A percentile compares a stretch with the other conserved stretches of the same genome.
Evolutionary conservation across 2,113 vertebrate species (phyloP).

Genomic region (Chionomys nivalis): DNA sequence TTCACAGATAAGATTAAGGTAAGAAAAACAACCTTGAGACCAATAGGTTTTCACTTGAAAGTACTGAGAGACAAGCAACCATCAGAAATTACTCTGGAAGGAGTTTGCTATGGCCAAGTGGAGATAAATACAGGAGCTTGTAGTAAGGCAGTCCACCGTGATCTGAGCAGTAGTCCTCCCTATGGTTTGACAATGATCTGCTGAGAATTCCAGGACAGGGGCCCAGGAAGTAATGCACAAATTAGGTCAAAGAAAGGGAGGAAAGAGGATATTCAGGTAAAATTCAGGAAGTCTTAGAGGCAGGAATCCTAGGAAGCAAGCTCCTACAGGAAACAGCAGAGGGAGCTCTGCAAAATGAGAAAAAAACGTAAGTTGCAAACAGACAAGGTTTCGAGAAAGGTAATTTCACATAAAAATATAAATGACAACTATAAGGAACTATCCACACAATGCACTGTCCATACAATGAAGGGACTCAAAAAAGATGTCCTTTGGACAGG

Average conservation of each 20-base stretch:
- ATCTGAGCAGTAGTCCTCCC: too few species aligned
- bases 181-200: not conserved
- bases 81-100: not conserved
- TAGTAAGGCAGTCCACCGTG: not conserved
- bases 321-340: not conserved
- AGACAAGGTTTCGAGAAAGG: not conserved
- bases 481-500: not conserved
- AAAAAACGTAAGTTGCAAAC: not conserved
- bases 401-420: constrained; percentile 11
- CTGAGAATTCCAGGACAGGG: not conserved
- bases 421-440: not conserved
- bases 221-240: not conserved
- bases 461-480: not conserved
- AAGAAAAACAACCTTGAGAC: not conserved
- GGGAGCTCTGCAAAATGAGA: not conserved
- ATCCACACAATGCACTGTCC: not conserved
- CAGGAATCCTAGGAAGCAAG: not conserved
- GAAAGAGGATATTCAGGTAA: not conserved
- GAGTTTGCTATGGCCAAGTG: not conserved
- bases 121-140: not conserved
- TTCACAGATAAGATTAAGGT: not conserved
- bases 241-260: not conserved
- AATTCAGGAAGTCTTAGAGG: not conserved
- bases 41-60: not conserved
- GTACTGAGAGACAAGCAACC: not conserved